Conservation (phyloP, 2,797 vertebrate species). For the Garrulus glandarius region DNA sequence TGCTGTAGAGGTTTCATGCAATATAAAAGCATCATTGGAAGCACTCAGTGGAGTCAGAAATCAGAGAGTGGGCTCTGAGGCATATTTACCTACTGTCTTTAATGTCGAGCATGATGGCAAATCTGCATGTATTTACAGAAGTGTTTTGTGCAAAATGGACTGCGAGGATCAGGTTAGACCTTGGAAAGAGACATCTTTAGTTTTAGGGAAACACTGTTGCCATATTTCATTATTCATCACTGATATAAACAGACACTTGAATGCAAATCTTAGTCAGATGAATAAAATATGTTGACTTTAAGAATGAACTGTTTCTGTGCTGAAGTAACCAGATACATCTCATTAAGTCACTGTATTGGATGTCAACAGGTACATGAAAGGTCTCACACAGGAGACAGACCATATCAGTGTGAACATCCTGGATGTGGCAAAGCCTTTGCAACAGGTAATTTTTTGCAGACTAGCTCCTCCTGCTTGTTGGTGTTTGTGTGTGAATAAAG, state of each 20-base stretch:
- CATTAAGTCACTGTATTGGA: neutral
- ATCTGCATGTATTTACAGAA: neutral
- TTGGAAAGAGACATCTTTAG: neutral
- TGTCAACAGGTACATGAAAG: constrained; percentile 92
- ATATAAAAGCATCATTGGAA: neutral
- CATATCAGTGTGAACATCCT: constrained; percentile 90
- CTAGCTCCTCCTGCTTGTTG: neutral
- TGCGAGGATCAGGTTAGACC: neutral
- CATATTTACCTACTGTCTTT: neutral
- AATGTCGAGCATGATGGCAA: neutral
- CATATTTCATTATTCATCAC: neutral
- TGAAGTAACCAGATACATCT: neutral
- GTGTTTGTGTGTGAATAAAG: neutral
- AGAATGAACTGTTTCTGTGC: neutral
- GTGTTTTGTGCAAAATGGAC: neutral
- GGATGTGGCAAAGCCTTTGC: constrained; percentile 98
- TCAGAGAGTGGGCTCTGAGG: neutral
- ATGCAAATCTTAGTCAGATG: neutral
- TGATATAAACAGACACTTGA: neutral
- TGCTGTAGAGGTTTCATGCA: neutral
- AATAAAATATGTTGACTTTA: neutral
- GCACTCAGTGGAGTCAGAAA: neutral
- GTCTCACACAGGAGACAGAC: constrained; percentile 97
- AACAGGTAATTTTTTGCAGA: constrained; percentile 82
- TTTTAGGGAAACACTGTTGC: neutral